Evolutionary conservation across 2,888 invertebrate species (phyloP), one percentile per base, ranked within the genome.

Genomic region (Prosopocoilus inquinatus): DNA sequence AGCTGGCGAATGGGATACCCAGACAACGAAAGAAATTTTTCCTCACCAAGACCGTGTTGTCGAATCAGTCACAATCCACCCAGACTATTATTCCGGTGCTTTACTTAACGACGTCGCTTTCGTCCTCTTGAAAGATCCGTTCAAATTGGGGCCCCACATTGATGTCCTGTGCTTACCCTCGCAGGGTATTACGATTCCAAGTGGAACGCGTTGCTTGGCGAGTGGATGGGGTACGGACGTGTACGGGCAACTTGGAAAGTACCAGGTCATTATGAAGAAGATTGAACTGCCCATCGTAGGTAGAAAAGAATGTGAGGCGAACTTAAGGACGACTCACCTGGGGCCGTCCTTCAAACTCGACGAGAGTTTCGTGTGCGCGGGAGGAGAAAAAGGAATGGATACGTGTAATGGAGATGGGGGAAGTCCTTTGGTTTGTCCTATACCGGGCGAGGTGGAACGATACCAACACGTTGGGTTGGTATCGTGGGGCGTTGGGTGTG

Each of bases 1-100:
- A 0, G 86, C 88, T 1, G 91, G 91, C 0, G 91, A 91, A 76
- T 92, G 91, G 91, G 91, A 91, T 74, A 89, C 90, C 0, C 88
- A 89, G 72, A 86, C 85, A 0, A 84, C 81, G 35, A 81, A 80
- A 45, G 91, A 92, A 69, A 79, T 86, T 0, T 82, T 80, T 57
- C 83, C 84, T 0, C 86, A 88, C 70, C 88, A 90, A 67, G 89
- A 91, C 69, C 79, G 87, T 2, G 77, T 79, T 4, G 88, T 90
- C 0, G 69, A 71, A 0, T 77, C 78, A 5, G 75, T 86, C 0
- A 71, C 82, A 0, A 70, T 82, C 0, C 90, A 91, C 66, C 81
- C 85, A 28, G 76, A 83, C 38, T 90, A 81, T 64, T 83, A 86
- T 65, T 78, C 81, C 46, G 86, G 85, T 1, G 84, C 86, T 8